phyloP scores from a whole-genome alignment of 2,888 invertebrate species.

The Dicranocentrus wangi region DNA sequence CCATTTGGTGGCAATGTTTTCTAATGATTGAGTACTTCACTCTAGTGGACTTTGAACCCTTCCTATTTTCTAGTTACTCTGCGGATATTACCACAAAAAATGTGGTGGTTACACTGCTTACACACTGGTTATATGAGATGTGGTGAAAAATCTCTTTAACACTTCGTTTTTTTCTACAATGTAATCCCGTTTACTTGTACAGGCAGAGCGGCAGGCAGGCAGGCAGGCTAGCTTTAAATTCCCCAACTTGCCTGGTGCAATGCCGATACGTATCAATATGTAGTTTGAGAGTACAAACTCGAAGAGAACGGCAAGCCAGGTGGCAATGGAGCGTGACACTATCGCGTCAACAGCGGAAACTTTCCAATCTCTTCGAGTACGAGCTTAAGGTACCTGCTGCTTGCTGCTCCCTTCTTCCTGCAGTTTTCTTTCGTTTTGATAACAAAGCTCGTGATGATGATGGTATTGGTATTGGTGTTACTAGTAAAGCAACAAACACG shows the following conservation, averaged over 20 bases:
- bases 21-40: slow-evolving; percentile 51
- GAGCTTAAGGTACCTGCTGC: slow-evolving; percentile 44
- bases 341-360: slow-evolving; percentile 61
- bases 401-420: slow-evolving; percentile 18
- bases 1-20: slow-evolving; percentile 38
- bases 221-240: slow-evolving; percentile 42
- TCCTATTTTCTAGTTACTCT: slow-evolving; percentile 16
- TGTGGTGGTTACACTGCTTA: background rate
- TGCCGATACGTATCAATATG: slow-evolving; percentile 44
- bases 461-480: slow-evolving; percentile 16
- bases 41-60: slow-evolving; percentile 54
- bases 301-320: slow-evolving; percentile 44
- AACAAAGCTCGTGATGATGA: slow-evolving; percentile 5
- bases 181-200: slow-evolving; percentile 10
- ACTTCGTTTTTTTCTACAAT: slow-evolving; percentile 31
- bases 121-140: background rate
- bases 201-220: no score
- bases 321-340: slow-evolving; percentile 63
- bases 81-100: background rate
- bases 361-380: slow-evolving; percentile 47
- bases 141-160: slow-evolving; percentile 42
- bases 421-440: slow-evolving; percentile 14
- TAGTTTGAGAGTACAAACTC: slow-evolving; percentile 20
- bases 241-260: slow-evolving; percentile 25
- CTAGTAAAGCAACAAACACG: slow-evolving; percentile 53